Evolutionary conservation across 2,888 invertebrate genomes (phyloP).

Genomic region (Melanostoma scalare): DNA sequence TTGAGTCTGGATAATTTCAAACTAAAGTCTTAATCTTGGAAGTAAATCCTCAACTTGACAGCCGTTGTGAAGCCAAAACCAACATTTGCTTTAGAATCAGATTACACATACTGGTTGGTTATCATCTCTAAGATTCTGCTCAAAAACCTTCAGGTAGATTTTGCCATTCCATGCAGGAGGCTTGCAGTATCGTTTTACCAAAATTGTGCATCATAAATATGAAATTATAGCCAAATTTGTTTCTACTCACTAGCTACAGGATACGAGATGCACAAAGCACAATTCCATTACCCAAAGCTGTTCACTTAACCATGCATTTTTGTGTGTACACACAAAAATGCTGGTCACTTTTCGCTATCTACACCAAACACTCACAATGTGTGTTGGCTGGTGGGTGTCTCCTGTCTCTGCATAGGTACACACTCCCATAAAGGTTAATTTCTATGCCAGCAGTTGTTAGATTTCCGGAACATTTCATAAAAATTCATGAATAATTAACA

Average conservation of each 20-base stretch:
- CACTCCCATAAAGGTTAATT: conserved; percentile 52
- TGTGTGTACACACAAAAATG: conserved; percentile 48
- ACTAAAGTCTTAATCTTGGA: too few relatives aligned
- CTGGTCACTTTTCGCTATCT: conserved; percentile 27
- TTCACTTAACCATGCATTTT: conserved; percentile 60
- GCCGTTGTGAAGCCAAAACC: too few relatives aligned
- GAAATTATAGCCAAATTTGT: conserved; percentile 43
- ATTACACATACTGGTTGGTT: too few relatives aligned
- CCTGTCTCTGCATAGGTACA: not conserved
- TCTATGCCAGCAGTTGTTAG: conserved; percentile 60
- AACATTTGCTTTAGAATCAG: too few relatives aligned
- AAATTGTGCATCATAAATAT: conserved; percentile 39
- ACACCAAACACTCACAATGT: not conserved
- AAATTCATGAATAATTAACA: conserved; percentile 73
- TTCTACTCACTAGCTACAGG: conserved; percentile 12
- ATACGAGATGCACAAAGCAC: conserved; percentile 31
- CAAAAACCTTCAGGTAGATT: too few relatives aligned
- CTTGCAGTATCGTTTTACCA: not conserved
- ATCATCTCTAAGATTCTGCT: too few relatives aligned
- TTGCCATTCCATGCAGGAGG: too few relatives aligned
- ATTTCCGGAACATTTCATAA: conserved; percentile 63
- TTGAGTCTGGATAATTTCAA: too few relatives aligned
- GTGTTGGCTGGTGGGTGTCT: not conserved
- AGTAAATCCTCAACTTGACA: too few relatives aligned
- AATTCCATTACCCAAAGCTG: conserved; percentile 66